Conservation (phyloP, 2,113 vertebrate genomes). For the Proterorhinus semilunaris region DNA sequence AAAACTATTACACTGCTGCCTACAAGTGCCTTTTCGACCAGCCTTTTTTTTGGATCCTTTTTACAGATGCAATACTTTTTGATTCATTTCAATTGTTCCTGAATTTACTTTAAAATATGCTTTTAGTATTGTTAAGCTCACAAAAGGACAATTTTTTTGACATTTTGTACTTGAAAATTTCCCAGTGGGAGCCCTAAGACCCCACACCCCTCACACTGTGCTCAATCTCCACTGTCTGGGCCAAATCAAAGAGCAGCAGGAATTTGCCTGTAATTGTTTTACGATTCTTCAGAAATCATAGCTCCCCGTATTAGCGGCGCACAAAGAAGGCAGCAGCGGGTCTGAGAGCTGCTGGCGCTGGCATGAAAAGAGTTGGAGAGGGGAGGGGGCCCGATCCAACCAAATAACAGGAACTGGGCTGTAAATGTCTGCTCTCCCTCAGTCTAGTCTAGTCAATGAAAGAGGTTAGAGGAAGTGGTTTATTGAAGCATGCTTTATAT, state of each 20-base stretch:
- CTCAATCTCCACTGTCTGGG: constrained; percentile 48
- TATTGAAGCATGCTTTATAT: constrained; percentile 82
- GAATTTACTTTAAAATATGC: background rate
- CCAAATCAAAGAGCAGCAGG: constrained; percentile 82
- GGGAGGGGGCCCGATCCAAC: constrained; percentile 73
- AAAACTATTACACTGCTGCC: background rate
- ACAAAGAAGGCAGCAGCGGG: constrained; percentile 77
- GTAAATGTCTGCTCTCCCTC: constrained; percentile 85
- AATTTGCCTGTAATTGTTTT: constrained; percentile 88
- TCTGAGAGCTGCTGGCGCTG: constrained; percentile 82
- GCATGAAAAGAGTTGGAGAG: constrained; percentile 78
- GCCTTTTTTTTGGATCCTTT: background rate
- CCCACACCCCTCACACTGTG: constrained; percentile 10
- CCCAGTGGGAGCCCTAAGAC: background rate
- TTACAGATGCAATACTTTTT: background rate
- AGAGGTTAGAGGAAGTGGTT: constrained; percentile 80
- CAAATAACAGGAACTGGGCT: constrained; percentile 89
- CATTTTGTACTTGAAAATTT: background rate
- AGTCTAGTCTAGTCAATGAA: constrained; percentile 80
- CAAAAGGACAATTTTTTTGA: background rate
- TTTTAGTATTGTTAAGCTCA: background rate
- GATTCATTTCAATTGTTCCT: too few species aligned
- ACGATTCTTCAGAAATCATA: constrained; percentile 83
- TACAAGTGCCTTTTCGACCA: background rate
- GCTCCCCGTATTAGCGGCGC: constrained; percentile 84